Base-by-base conservation (phyloP, 1,140 invertebrate genomes). In the Dufourea novaeangliae region DNA sequence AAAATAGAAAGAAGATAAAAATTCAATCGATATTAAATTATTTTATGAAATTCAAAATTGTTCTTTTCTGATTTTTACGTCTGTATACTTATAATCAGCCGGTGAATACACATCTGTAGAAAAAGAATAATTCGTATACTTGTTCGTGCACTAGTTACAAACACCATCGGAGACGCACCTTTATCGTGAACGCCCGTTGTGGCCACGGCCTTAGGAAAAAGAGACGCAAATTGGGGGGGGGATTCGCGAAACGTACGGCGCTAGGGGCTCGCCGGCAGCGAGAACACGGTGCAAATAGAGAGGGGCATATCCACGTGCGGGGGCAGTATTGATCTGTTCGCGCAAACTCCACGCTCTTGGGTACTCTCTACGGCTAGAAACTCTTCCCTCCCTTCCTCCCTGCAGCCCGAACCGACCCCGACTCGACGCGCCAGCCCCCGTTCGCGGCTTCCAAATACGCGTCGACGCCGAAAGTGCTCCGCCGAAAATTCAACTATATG, bases 251-350 rank as follows among this genome's bases (percentile, higher is more conserved):
- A 72, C 27, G 25, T 11, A 27, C n/a, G 29, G 17, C 20, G 39
- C 29, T 46, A 27, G 52, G 62, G 67, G 70, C 62, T n/a, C 20
- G 27, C 12, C 11, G 39, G 39, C 57, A 34, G 46, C 54, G 61
- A 64, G 67, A 46, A 29, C 59, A 63, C 20, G 68, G 27, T 29
- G 69, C 74, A 68, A 74, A 82, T 71, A 79, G 80, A 87, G 63
- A 64, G 63, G 71, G 78, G 64, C 37, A 83, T 64, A 89, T 91
- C 88, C 89, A 91, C 87, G 89, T 88, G 90, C 87, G 68, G 88
- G 86, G 86, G 85, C 70, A 81, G 90, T 91, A 92, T 92, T 92
- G 91, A 92, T 92, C 89, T 88, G 85, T 89, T 85, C 90, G 90
- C 90, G 91, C 91, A 92, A 92, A 91, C 90, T 92, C 91, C 80